phyloP scores from a whole-genome alignment of 37 sponge, comb jelly and placozoan species.

The Bolinopsis microptera region DNA sequence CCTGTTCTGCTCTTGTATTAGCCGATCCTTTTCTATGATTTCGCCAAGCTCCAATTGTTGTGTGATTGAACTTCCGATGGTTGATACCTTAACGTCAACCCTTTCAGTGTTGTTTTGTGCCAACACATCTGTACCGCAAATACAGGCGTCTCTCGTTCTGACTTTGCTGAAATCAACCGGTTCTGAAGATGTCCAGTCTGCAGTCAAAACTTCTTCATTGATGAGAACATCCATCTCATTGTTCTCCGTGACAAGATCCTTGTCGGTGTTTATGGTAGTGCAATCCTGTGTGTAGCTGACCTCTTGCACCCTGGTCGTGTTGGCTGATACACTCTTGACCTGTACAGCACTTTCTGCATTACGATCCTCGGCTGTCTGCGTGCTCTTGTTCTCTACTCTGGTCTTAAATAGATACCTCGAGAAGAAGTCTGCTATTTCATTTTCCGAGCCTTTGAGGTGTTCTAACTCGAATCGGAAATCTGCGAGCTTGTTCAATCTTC shows the following conservation, averaged over 20 bases:
- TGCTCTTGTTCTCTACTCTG: neutral
- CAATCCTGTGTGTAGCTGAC: too few relatives aligned
- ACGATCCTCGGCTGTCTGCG: too few relatives aligned
- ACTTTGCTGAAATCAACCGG: neutral
- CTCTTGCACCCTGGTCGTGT: too few relatives aligned
- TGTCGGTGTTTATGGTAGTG: too few relatives aligned
- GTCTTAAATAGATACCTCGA: neutral
- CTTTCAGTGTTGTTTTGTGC: too few relatives aligned
- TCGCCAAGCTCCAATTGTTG: constrained; percentile 1
- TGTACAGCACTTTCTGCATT: too few relatives aligned
- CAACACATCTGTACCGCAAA: neutral
- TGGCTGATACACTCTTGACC: too few relatives aligned
- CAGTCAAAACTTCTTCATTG: neutral
- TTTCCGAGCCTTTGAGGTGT: neutral
- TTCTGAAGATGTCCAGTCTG: neutral
- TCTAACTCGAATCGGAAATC: neutral
- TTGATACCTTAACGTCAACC: too few relatives aligned
- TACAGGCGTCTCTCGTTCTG: neutral
- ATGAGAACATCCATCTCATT: too few relatives aligned
- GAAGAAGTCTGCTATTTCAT: constrained; percentile 20
- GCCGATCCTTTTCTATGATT: neutral
- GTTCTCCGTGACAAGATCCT: too few relatives aligned
- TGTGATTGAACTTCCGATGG: neutral
- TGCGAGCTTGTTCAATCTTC: neutral
- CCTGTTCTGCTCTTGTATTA: neutral